These are phyloP conservation scores for Drosophila cardini DNA, from an alignment of 1,140 invertebrate species.

Conservation along the genomic window DNA sequence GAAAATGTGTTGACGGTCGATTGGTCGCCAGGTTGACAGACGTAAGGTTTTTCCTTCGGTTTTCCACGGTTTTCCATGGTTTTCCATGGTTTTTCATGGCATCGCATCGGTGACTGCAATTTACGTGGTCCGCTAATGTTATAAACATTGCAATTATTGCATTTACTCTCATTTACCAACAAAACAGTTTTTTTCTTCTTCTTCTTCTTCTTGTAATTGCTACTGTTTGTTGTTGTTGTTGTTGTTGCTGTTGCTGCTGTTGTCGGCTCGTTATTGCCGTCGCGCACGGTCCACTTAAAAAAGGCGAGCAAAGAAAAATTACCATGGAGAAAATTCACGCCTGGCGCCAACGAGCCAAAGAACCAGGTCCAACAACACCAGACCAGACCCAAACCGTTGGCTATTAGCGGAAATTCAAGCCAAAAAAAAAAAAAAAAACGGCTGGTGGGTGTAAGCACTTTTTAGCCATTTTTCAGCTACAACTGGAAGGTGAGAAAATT, in stretches of 20 bases:
- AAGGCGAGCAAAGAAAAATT: conserved; percentile 64
- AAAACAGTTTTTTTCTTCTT: conserved; percentile 39
- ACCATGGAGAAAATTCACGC: conserved; percentile 72
- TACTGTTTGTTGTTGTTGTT: conserved; percentile 37
- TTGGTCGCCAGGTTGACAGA: conserved; percentile 39
- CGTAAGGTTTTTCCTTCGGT: conserved; percentile 7
- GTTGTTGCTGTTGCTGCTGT: conserved; percentile 37
- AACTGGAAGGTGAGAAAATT: conserved; percentile 70
- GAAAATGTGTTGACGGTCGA: conserved; percentile 63
- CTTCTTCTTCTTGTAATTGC: conserved; percentile 31
- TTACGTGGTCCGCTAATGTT: conserved; percentile 68
- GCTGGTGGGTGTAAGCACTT: no score
- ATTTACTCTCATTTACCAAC: conserved; percentile 80
- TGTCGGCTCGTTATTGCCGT: conserved; percentile 68
- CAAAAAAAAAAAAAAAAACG: no score
- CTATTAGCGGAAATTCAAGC: conserved; percentile 42
- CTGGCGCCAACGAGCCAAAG: conserved; percentile 65
- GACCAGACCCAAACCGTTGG: conserved; percentile 6
- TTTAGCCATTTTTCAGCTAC: conserved; percentile 3
- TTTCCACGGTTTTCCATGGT: neutral
- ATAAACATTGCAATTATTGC: conserved; percentile 81
- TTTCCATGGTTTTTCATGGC: conserved; percentile 7
- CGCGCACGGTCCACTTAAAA: conserved; percentile 75
- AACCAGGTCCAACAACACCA: conserved; percentile 27
- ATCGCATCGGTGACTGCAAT: conserved; percentile 69